Base-by-base conservation (phyloP, 2,888 invertebrate genomes). In the Phengaris alcon region DNA sequence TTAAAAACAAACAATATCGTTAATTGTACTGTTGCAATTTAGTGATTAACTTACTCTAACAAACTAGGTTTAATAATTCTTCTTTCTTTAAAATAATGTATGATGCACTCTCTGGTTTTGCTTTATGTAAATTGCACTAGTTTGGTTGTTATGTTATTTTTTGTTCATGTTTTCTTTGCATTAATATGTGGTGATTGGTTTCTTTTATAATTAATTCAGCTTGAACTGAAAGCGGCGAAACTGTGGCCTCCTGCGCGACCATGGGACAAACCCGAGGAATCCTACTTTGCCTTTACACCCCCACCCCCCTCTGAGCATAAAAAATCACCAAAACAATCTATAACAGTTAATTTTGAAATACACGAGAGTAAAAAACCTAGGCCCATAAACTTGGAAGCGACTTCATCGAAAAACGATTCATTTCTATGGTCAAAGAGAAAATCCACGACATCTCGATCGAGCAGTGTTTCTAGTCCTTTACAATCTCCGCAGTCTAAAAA, bases 231-330 rank as follows among this genome's bases (percentile, higher is more conserved):
- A 79, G 87, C 86, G 79, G 82, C 86, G 78, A 83, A 86, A 80
- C 84, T 91, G 77, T 91, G 90, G 89, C 87, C 88, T 82, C 82
- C 80, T 79, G 82, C 84, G 82, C 85, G 86, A 79, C 90, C 91
- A 79, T 93, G 93, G 93, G 86, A 88, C 78, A 84, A 83, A 78
- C 88, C 81, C 87, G 89, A 91, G 81, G 91, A 91, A 81, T 86
- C 87, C 77, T 80, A 84, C 77, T 90, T 88, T 85, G 83, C 77
- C 86, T 87, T 68, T 78, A 79, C 15, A 80, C 83, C 80, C 81
- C 81, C 68, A 79, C 78, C 72, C 82, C 78, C 72, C 82, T 77
- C 79, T 73, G 79, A 81, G 75, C 77, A 80, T 10, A 4, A 35
- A 35, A 35, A 35, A 35, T 82, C 84, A 75, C 82, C 83, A 13